These are phyloP conservation scores for Nicator chloris DNA, from an alignment of 2,113 vertebrate species.

Conservation along the genomic window DNA sequence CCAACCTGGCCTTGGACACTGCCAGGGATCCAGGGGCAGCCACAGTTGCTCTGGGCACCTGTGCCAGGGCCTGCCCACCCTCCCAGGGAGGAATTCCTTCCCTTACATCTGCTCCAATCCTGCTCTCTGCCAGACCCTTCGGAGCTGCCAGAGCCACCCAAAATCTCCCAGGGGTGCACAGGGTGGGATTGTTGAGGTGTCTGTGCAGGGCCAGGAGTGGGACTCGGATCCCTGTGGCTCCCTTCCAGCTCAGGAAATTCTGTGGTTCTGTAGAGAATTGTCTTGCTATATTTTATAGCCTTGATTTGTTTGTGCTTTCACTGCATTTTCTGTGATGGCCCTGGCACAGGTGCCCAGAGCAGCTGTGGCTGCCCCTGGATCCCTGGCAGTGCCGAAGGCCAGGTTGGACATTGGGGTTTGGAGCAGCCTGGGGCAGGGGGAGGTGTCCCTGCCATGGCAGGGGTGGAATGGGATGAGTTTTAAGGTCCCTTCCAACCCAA, in stretches of 20 bases:
- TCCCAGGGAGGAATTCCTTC: neutral
- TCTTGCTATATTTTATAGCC: neutral
- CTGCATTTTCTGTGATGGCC: neutral
- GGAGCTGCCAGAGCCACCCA: neutral
- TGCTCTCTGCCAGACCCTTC: neutral
- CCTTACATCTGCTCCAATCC: neutral
- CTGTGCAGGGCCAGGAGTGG: neutral
- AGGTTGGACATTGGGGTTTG: neutral
- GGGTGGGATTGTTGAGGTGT: neutral
- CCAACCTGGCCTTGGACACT: neutral
- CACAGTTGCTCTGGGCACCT: neutral
- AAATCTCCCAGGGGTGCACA: neutral
- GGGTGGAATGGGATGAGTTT: neutral
- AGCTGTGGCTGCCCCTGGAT: neutral
- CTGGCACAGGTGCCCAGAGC: neutral
- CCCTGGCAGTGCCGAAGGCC: neutral
- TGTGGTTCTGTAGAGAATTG: neutral
- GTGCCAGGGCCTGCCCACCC: neutral
- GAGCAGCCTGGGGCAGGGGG: too few relatives aligned
- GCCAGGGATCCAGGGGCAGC: neutral
- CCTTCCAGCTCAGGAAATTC: neutral
- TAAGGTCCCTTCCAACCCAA: neutral
- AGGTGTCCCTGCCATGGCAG: neutral
- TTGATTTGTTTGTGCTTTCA: neutral
- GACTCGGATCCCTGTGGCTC: neutral